These are phyloP conservation scores for Ranitomeya variabilis DNA, from an alignment of 2,113 vertebrate species.

Conservation along the genomic window DNA sequence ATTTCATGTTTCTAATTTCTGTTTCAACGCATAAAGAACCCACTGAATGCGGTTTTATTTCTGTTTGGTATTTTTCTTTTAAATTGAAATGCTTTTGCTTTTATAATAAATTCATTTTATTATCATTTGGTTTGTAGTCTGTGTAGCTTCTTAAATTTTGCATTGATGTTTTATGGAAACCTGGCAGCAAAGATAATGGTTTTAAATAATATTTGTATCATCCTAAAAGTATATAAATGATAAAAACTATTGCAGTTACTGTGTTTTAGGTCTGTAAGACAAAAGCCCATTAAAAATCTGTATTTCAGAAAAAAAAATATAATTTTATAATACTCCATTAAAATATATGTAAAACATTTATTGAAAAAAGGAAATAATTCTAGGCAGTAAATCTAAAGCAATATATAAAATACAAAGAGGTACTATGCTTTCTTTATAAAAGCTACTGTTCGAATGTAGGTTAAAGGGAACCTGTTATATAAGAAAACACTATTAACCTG, in stretches of 20 bases:
- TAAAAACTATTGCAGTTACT: neutral
- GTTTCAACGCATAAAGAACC: constrained; percentile 47
- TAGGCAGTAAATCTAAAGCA: constrained; percentile 5
- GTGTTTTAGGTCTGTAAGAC: constrained; percentile 2
- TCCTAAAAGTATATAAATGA: constrained; percentile 25
- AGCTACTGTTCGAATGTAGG: neutral
- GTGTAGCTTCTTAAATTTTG: constrained; percentile 38
- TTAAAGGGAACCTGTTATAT: too few relatives aligned
- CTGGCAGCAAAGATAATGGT: constrained; percentile 45
- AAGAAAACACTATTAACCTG: too few relatives aligned
- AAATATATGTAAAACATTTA: constrained; percentile 24
- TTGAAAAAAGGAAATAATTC: neutral
- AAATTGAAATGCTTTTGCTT: constrained; percentile 44
- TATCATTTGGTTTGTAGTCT: constrained; percentile 35
- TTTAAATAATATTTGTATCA: constrained; percentile 38
- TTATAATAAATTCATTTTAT: constrained; percentile 44
- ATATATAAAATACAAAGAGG: neutral
- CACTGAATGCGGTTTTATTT: constrained; percentile 39
- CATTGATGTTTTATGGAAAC: constrained; percentile 35
- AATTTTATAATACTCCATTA: constrained; percentile 16
- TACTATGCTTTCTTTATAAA: neutral
- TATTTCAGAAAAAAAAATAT: neutral
- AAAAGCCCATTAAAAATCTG: constrained; percentile 2
- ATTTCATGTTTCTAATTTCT: constrained; percentile 54
- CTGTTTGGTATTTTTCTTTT: constrained; percentile 39